Evolutionary conservation across 30 jellyfish, hydroid and myxozoan genomes (phyloP).

Genomic region (Rhopilema esculentum): DNA sequence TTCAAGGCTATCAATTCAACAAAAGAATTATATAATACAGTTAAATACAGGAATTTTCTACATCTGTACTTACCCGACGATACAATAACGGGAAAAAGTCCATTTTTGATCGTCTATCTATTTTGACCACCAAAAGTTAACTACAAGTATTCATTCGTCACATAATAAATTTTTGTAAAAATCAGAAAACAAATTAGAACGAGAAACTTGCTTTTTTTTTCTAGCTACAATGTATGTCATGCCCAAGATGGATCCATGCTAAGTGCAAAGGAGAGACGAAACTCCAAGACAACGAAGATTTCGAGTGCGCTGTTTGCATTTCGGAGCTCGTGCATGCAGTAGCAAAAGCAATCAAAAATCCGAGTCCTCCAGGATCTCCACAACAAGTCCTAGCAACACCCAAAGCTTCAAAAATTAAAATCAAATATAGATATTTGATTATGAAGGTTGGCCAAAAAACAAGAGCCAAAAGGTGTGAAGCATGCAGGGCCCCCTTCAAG

Average conservation of each 20-base stretch:
- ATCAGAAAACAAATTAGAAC: background rate
- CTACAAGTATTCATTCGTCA: background rate
- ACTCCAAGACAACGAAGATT: background rate
- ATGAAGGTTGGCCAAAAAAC: background rate
- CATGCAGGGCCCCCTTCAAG: background rate
- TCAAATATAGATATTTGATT: background rate
- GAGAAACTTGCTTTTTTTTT: background rate
- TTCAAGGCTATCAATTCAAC: conserved; percentile 4
- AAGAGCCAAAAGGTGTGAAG: background rate
- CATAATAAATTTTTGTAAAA: background rate
- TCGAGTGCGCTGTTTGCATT: conserved; percentile 17
- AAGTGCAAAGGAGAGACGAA: conserved; percentile 8
- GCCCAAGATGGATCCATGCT: conserved; percentile 9
- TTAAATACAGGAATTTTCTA: background rate
- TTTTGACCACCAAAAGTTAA: background rate
- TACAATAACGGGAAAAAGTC: background rate
- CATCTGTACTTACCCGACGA: background rate
- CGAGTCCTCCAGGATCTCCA: background rate
- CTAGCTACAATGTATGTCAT: conserved; percentile 2
- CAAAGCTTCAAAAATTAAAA: background rate
- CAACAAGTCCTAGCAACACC: background rate
- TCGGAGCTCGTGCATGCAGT: conserved; percentile 1
- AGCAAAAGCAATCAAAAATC: background rate
- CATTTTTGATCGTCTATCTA: background rate
- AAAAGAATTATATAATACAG: background rate